Base-by-base conservation (phyloP, 2,797 vertebrate genomes). In the Gallirallus australis region DNA sequence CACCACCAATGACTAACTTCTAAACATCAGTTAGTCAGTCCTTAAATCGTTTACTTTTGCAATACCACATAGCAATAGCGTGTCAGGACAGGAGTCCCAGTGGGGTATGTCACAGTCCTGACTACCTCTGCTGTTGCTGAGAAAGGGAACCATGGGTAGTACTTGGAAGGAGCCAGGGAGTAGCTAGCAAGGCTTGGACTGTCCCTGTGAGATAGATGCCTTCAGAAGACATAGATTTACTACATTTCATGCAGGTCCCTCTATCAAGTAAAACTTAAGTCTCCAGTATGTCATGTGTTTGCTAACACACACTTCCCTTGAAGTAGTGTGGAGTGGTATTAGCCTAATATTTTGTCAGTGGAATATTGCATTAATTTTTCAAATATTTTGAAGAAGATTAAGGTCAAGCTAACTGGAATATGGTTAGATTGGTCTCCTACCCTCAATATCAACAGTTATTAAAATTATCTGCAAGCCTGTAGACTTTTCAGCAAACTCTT, bases 1-100 rank as follows among this genome's bases (percentile, higher is more conserved):
- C 93, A 93, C 66, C 21, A 21, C 17, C 88, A 79, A 13, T 93
- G 92, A 95, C 92, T 97, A 96, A 90, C 73, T 79, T 90, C 39
- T 76, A 90, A 93, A 82, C 64, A 81, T 50, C 80, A 39, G 82
- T 93, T 94, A 90, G 71, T 91, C 83, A 91, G 82, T 40, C 69
- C 85, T 56, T 90, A 81, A 69, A 59, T 53, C 0, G 0, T 76
- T 89, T 76, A 66, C 66, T 92, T 96, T 76, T 86, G 82, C 80
- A 95, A 40, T 52, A 91, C 61, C 76, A 79, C 71, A 75, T 14
- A 75, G 69, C 54, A 24, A 19, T 39, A 78, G 83, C 69, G 0
- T 59, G 94, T 48, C 73, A 31, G 54, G 66, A 90, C 95, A 81
- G 19, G 68, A 83, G 69, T 21, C 35, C 54, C 63, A 47, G 14